These are phyloP conservation scores for Sylvia borin DNA, from an alignment of 2,797 vertebrate genomes.

Conservation along the genomic window DNA sequence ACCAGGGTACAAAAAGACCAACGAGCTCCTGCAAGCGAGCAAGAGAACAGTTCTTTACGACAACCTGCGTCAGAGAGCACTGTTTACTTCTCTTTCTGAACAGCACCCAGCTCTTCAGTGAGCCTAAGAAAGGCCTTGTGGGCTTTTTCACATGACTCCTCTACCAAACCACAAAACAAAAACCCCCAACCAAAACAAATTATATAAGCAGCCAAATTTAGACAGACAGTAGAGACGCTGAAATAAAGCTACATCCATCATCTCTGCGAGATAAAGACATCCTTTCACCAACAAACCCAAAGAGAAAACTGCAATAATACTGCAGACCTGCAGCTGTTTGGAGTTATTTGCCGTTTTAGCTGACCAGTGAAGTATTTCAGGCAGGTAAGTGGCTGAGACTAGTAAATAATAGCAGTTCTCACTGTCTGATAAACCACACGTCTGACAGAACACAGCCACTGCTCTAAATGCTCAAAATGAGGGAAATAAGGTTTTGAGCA, in stretches of 20 bases:
- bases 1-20: not conserved
- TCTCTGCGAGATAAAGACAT: not conserved
- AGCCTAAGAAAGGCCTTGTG: not conserved
- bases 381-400: not conserved
- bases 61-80: constrained; percentile 55
- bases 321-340: not conserved
- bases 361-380: not conserved
- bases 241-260: constrained; percentile 17
- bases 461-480: not conserved
- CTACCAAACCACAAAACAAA: constrained; percentile 61
- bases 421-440: not conserved
- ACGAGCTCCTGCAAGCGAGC: not conserved
- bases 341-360: not conserved
- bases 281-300: not conserved
- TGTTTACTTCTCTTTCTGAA: constrained; percentile 67
- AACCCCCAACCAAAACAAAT: constrained; percentile 50
- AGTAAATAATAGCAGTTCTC: constrained; percentile 37
- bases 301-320: not conserved
- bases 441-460: not conserved
- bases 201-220: constrained; percentile 10
- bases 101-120: constrained; percentile 37
- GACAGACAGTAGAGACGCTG: not conserved
- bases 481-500: constrained; percentile 50
- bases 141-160: constrained; percentile 56
- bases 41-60: not conserved